A percentile compares a stretch with the other conserved stretches of the same genome.
phyloP scores from a whole-genome alignment of 2,888 invertebrate genomes.

The Polydrusus cervinus region DNA sequence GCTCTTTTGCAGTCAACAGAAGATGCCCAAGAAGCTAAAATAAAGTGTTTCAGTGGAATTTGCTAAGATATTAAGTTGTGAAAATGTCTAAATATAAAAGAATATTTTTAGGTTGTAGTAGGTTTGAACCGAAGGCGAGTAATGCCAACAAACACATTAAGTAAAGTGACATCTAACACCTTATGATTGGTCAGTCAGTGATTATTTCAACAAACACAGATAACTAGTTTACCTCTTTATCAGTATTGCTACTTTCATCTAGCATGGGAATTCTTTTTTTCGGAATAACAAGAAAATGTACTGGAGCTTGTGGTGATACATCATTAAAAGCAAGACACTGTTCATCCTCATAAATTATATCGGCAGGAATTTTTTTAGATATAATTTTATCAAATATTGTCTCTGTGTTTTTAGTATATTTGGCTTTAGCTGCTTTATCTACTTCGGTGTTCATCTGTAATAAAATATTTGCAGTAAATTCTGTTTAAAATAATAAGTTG shows the following conservation, averaged over 20 bases:
- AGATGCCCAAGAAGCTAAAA: slow-evolving; percentile 82
- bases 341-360: slow-evolving; percentile 89
- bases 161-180: no score
- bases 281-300: slow-evolving; percentile 89
- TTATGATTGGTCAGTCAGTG: no score
- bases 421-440: slow-evolving; percentile 65
- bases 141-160: no score
- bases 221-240: slow-evolving; percentile 67
- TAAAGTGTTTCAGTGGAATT: no score
- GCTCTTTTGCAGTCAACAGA: slow-evolving; percentile 78
- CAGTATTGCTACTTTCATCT: slow-evolving; percentile 75
- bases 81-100: no score
- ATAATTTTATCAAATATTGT: slow-evolving; percentile 89
- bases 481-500: neutral
- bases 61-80: slow-evolving; percentile 6
- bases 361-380: slow-evolving; percentile 84
- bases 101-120: no score
- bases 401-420: slow-evolving; percentile 58
- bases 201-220: no score
- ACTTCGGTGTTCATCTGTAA: slow-evolving; percentile 67
- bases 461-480: neutral
- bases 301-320: slow-evolving; percentile 85
- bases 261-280: slow-evolving; percentile 81
- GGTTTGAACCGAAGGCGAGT: no score
- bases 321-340: slow-evolving; percentile 88